These are phyloP conservation scores for Polyommatus icarus DNA, from an alignment of 2,888 invertebrate species.

Conservation along the genomic window DNA sequence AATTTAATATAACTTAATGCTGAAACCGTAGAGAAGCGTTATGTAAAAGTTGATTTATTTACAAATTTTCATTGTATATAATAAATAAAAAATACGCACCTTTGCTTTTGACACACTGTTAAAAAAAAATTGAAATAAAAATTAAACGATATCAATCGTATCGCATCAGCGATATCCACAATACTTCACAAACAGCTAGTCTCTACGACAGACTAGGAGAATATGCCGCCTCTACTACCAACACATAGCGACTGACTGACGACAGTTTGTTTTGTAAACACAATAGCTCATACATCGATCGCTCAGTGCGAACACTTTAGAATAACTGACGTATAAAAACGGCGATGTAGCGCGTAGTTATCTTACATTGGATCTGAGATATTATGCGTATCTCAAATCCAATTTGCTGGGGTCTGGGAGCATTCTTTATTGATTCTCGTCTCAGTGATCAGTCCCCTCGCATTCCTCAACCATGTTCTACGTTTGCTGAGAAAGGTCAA, in stretches of 20 bases:
- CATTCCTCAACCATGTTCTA: not conserved
- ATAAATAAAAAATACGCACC: not conserved
- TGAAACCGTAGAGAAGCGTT: not conserved
- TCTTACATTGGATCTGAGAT: conserved; percentile 3
- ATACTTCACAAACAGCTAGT: not conserved
- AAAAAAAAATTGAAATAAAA: not conserved
- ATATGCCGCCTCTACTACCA: not conserved
- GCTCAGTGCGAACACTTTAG: not conserved
- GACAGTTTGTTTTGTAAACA: conserved; percentile 15
- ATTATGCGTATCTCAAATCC: not conserved
- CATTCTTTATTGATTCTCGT: not conserved
- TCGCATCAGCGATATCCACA: not conserved
- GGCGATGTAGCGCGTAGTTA: not conserved
- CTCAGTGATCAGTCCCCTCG: not conserved
- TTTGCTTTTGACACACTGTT: not conserved
- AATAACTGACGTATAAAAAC: not conserved
- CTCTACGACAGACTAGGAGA: not conserved
- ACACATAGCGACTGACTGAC: not conserved
- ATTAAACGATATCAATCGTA: not conserved
- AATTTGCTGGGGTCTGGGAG: not conserved
- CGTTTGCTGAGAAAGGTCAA: not conserved
- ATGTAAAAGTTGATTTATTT: too few species aligned
- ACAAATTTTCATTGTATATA: too few species aligned
- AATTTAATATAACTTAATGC: too few species aligned
- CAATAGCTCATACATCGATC: not conserved